Conservation (phyloP, 1,140 invertebrate species). For the Drosophila tsacasi region DNA sequence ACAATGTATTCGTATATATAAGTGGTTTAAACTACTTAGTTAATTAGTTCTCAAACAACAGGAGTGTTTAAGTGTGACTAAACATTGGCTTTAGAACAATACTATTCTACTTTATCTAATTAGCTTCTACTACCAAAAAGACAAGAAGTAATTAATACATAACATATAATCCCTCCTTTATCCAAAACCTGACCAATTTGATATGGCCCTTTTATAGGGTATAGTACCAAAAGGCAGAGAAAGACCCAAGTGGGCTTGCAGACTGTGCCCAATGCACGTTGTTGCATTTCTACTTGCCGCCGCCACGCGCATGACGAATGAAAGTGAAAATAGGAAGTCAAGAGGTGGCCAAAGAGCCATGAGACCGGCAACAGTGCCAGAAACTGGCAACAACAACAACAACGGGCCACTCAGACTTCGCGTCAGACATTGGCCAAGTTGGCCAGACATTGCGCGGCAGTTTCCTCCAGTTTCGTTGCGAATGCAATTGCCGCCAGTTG, state of each 20-base stretch:
- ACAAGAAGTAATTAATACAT: neutral
- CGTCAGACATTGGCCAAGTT: constrained; percentile 68
- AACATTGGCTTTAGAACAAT: neutral
- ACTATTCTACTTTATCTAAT: neutral
- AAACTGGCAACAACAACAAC: constrained; percentile 23
- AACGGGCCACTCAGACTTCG: constrained; percentile 42
- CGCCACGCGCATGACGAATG: constrained; percentile 64
- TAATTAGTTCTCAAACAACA: neutral
- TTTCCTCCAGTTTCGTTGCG: constrained; percentile 60
- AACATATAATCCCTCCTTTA: neutral
- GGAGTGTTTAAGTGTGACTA: neutral
- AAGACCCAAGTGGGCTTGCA: constrained; percentile 32
- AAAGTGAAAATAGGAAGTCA: constrained; percentile 82
- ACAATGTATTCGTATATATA: neutral
- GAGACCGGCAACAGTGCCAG: constrained; percentile 56
- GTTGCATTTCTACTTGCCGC: constrained; percentile 60
- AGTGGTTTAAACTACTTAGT: constrained; percentile 2
- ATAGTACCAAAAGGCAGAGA: constrained; percentile 17
- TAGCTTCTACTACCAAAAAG: neutral
- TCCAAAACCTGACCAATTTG: neutral
- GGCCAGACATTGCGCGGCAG: constrained; percentile 65
- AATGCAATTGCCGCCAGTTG: constrained; percentile 49
- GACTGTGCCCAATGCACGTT: constrained; percentile 18
- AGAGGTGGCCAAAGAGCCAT: constrained; percentile 59
- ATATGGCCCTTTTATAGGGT: constrained; percentile 7